phyloP scores from a whole-genome alignment of 2,888 invertebrate genomes.

The Cosmia trapezina region DNA sequence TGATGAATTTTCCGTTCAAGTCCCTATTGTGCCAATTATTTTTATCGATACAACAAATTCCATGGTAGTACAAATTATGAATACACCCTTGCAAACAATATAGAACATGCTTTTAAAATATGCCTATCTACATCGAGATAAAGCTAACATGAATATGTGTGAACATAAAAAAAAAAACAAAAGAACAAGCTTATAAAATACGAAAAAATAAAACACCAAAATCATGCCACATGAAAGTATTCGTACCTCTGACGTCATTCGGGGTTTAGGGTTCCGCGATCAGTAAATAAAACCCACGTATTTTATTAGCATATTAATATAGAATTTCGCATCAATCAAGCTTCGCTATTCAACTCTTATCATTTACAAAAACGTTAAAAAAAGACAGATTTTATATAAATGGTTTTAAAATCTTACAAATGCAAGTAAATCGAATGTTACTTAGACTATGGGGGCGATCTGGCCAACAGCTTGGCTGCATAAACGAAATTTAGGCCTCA shows the following conservation, averaged over 20 bases:
- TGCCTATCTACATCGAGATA: conserved; percentile 49
- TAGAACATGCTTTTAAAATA: conserved; percentile 64
- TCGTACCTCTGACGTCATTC: conserved; percentile 74
- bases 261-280: conserved; percentile 59
- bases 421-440: conserved; percentile 53
- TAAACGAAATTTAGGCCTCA: conserved; percentile 31
- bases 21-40: background rate
- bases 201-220: conserved; percentile 70
- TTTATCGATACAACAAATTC: background rate
- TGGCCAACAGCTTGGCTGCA: conserved; percentile 57
- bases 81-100: conserved; percentile 28
- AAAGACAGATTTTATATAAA: conserved; percentile 34
- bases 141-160: conserved; percentile 85
- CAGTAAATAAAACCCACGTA: conserved; percentile 71
- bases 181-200: conserved; percentile 56
- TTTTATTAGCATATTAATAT: conserved; percentile 85
- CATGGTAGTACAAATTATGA: background rate
- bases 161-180: conserved; percentile 69
- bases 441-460: conserved; percentile 18
- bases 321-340: conserved; percentile 81
- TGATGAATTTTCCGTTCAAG: background rate
- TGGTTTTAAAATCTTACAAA: conserved; percentile 58
- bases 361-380: conserved; percentile 59
- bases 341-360: conserved; percentile 70
- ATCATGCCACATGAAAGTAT: conserved; percentile 76